Base-by-base conservation (phyloP, 2,888 invertebrate genomes). In the Cephus sareptanus region DNA sequence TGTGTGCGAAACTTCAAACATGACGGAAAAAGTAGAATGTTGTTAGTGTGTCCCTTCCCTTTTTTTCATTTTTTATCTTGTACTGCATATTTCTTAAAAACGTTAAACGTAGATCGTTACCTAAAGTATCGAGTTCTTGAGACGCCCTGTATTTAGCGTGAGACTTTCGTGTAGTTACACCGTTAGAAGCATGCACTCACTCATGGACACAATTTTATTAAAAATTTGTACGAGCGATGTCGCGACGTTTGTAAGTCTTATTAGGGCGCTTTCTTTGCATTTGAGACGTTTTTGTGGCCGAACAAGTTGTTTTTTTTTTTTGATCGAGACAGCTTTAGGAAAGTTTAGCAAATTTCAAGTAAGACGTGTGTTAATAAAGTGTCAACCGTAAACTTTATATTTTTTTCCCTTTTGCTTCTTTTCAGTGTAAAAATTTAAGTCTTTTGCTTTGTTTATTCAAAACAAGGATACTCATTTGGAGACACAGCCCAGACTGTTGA, bases 401-500 rank as follows among this genome's bases (percentile, higher is more conserved):
- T 23, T 56, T 9, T 56, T 23, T 23, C 9, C 1, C 9, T 56
- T 23, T 56, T 56, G 9, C 23, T 23, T 56, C 9, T 56, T 56
- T 56, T 56, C 56, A 23, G 23, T 56, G 23, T 56, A 56, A 23
- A 56, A 2, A 56, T 56, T 9, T 56, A 56, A 23, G 23, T 56
- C 9, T 23, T 56, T 56, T 56, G 35, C 56, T 56, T 56, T 56
- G 23, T 56, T 56, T 23, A 56, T 23, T 56, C 56, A 2, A 56
- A 23, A 2, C 23, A 15, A 23, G 9, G 23, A 56, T 9, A 56
- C 9, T 56, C 56, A 56, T 9, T 23, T 56, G 23, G 56, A 82
- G 11, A 81, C 84, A 77, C 84, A 87, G 4, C 89, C 87, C 79
- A 88, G 83, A 70, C 88, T 87, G 83, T 91, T 91, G 76, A 87